phyloP scores from a whole-genome alignment of 2,113 vertebrate genomes.

The Scophthalmus maximus region DNA sequence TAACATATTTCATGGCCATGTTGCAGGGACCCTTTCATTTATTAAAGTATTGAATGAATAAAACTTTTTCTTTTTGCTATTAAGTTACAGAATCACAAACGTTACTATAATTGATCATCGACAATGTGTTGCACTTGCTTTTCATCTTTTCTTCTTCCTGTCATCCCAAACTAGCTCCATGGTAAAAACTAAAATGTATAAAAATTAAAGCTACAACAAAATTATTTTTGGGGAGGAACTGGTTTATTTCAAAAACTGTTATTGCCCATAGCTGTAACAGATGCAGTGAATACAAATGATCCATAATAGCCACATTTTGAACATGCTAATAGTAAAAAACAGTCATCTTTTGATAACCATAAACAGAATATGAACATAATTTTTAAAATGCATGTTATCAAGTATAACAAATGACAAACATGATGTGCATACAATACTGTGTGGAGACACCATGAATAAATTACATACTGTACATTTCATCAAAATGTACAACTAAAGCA shows the following conservation, averaged over 20 bases:
- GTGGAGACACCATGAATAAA: conserved; percentile 36
- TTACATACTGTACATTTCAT: conserved; percentile 51
- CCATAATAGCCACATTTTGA: conserved; percentile 59
- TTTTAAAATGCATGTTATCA: conserved; percentile 27
- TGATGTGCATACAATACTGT: conserved; percentile 47
- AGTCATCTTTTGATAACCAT: conserved; percentile 42
- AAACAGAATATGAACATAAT: conserved; percentile 50
- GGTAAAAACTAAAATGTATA: neutral
- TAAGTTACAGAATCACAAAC: too few species aligned
- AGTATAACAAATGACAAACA: conserved; percentile 42
- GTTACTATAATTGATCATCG: too few species aligned
- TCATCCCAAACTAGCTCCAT: too few species aligned
- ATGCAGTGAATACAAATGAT: conserved; percentile 70
- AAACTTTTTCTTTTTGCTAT: too few species aligned
- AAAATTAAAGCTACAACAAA: conserved; percentile 19
- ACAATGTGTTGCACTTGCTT: too few species aligned
- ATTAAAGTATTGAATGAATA: too few species aligned
- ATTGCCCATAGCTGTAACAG: conserved; percentile 66
- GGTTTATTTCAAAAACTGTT: conserved; percentile 75
- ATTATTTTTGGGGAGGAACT: neutral
- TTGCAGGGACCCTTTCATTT: too few species aligned
- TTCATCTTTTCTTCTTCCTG: too few species aligned
- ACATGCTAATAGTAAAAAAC: conserved; percentile 73
- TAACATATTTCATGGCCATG: too few species aligned
- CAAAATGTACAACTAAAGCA: conserved; percentile 53